These are phyloP conservation scores for Perodicticus potto DNA, from an alignment of 2,797 vertebrate genomes.

Conservation along the genomic window DNA sequence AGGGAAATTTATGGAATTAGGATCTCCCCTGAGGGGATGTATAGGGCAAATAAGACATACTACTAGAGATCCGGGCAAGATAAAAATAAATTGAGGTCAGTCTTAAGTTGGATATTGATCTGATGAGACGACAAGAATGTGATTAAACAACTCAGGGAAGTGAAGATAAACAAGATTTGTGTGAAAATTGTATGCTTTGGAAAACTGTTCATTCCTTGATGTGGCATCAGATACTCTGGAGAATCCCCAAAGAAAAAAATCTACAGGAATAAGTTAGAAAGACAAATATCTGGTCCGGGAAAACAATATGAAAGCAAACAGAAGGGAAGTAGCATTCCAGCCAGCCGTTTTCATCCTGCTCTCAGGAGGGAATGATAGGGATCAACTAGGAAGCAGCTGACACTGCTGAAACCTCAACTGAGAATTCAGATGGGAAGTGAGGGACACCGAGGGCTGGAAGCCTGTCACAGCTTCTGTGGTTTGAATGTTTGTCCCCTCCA, in stretches of 20 bases:
- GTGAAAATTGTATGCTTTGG: conserved; percentile 38
- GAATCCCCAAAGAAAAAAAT: neutral
- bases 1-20: conserved; percentile 49
- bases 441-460: neutral
- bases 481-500: neutral
- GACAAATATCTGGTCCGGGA: conserved; percentile 35
- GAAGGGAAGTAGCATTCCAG: neutral
- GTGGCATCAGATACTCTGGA: neutral
- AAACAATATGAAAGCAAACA: conserved; percentile 12
- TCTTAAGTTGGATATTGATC: conserved; percentile 43
- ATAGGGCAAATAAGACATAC: neutral
- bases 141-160: conserved; percentile 35
- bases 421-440: neutral
- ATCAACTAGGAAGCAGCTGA: neutral
- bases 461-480: neutral
- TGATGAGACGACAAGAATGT: conserved; percentile 21
- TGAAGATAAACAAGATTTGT: conserved; percentile 21
- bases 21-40: neutral
- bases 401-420: neutral
- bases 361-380: neutral
- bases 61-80: neutral
- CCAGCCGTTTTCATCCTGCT: neutral
- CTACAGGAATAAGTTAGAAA: conserved; percentile 35
- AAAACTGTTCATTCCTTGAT: neutral
- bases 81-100: conserved; percentile 53